These are phyloP conservation scores for Cerastis rubricosa DNA, from an alignment of 2,888 invertebrate species.

Conservation along the genomic window DNA sequence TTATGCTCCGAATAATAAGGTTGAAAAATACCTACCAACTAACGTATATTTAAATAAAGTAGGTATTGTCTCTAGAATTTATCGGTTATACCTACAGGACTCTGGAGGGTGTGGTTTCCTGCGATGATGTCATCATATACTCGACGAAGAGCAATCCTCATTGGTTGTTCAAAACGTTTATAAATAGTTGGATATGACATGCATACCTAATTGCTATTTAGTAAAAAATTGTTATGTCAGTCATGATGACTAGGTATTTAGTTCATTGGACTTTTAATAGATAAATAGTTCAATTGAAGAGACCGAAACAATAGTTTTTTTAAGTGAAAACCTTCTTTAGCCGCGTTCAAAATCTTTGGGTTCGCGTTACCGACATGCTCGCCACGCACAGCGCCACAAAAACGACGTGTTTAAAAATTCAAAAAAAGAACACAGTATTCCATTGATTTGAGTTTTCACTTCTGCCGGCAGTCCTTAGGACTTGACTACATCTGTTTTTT, in stretches of 20 bases:
- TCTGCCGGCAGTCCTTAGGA: no score
- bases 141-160: slow-evolving; percentile 15
- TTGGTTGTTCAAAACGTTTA: slow-evolving; percentile 15
- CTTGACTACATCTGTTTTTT: no score
- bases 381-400: no score
- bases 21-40: background rate
- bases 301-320: background rate
- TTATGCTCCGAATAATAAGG: no score
- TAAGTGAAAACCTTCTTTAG: no score
- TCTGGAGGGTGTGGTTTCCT: slow-evolving; percentile 45
- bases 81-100: slow-evolving; percentile 52
- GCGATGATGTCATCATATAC: slow-evolving; percentile 30
- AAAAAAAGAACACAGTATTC: no score
- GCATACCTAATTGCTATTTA: slow-evolving; percentile 26
- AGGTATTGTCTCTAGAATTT: slow-evolving; percentile 22
- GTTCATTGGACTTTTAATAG: background rate
- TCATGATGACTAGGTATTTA: background rate
- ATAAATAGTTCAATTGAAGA: background rate
- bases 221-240: background rate
- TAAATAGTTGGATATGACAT: slow-evolving; percentile 9
- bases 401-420: no score
- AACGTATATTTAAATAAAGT: background rate
- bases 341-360: no score
- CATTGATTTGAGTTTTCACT: no score
- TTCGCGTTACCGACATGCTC: no score